These are phyloP conservation scores for Gambelia wislizenii DNA, from an alignment of 2,797 vertebrate species.

Conservation along the genomic window DNA sequence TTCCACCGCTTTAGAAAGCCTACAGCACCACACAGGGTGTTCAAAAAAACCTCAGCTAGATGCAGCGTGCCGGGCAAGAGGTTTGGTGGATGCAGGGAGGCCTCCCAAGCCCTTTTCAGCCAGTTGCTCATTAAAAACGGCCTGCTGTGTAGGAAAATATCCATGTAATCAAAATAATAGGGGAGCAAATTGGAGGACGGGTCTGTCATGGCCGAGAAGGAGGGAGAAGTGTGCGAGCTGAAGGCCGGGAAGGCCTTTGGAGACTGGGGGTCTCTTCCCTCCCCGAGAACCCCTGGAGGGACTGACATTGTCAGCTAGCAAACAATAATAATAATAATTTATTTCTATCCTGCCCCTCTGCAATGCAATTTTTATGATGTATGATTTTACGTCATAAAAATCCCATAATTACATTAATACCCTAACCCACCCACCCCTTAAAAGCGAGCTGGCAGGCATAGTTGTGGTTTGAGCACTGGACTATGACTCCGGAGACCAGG, in stretches of 20 bases:
- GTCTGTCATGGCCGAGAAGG: too few species aligned
- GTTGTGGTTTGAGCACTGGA: too few species aligned
- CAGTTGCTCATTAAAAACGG: conserved; percentile 14
- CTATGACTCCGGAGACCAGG: too few species aligned
- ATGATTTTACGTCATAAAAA: too few species aligned
- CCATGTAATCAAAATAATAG: conserved; percentile 45
- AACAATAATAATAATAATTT: too few species aligned
- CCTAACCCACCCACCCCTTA: too few species aligned
- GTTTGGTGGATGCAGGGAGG: not conserved
- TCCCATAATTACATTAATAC: too few species aligned
- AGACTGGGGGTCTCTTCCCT: not conserved
- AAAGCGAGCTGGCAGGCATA: too few species aligned
- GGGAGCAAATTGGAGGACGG: conserved; percentile 17
- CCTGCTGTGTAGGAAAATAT: conserved; percentile 35
- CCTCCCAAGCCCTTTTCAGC: not conserved
- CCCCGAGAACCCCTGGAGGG: not conserved
- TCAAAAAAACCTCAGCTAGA: conserved; percentile 2
- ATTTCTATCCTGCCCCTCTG: too few species aligned
- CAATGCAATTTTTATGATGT: too few species aligned
- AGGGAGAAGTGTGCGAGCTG: not conserved
- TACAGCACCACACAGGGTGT: conserved; percentile 18
- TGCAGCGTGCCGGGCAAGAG: not conserved
- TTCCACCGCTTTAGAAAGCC: conserved; percentile 58
- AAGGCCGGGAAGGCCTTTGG: not conserved
- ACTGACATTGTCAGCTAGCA: not conserved